Conservation (phyloP, 2,888 invertebrate species). For the Nomada goodeniana region DNA sequence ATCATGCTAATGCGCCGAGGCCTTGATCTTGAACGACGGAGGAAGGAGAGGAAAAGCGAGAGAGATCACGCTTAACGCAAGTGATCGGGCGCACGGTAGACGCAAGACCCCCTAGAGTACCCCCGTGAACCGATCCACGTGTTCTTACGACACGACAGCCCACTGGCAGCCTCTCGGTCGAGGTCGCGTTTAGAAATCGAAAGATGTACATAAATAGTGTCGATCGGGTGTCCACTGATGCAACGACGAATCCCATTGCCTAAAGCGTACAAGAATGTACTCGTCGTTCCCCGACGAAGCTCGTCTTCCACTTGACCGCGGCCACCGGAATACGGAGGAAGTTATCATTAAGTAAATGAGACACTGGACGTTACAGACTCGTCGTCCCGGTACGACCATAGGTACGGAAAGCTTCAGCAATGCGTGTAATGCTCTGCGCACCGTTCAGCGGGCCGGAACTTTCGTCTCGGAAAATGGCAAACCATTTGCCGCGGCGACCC, state of each 20-base stretch:
- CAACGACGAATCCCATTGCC: too few species aligned
- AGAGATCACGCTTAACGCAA: conserved; percentile 47
- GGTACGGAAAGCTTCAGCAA: background rate
- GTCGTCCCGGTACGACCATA: background rate
- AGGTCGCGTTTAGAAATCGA: background rate
- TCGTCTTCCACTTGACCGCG: too few species aligned
- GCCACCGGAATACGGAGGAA: background rate
- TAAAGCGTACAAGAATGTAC: too few species aligned
- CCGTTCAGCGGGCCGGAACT: too few species aligned
- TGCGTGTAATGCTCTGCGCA: too few species aligned
- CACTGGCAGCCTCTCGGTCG: background rate
- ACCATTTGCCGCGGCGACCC: too few species aligned
- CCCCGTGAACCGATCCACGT: conserved; percentile 33
- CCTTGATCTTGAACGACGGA: conserved; percentile 76
- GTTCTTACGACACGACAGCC: background rate
- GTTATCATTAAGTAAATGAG: conserved; percentile 5
- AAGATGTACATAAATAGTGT: too few species aligned
- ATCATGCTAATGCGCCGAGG: conserved; percentile 72
- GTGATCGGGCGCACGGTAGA: conserved; percentile 36
- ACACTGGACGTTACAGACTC: background rate
- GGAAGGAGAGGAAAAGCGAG: conserved; percentile 15
- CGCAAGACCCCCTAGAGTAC: background rate
- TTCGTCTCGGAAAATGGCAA: too few species aligned
- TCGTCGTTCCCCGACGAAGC: too few species aligned
- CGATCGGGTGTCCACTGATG: too few species aligned